Conservation (phyloP, 2,113 vertebrate species). For the Thalassoma bifasciatum region DNA sequence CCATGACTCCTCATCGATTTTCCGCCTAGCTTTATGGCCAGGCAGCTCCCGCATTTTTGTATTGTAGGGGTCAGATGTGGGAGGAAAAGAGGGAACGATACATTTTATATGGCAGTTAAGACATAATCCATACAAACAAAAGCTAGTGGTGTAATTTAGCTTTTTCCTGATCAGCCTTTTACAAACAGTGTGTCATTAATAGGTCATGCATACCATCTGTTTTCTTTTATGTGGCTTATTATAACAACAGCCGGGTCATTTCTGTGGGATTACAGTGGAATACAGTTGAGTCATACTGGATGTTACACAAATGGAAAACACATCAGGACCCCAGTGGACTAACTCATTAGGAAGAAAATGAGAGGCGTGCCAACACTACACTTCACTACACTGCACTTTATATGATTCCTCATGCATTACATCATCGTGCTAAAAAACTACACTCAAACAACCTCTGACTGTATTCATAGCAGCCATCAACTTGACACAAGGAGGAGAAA, state of each 20-base stretch:
- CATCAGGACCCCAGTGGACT: constrained; percentile 55
- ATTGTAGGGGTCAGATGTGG: constrained; percentile 50
- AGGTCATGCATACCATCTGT: constrained; percentile 40
- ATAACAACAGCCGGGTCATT: constrained; percentile 38
- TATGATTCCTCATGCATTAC: constrained; percentile 69
- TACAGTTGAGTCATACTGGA: constrained; percentile 45
- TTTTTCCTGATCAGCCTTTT: constrained; percentile 23
- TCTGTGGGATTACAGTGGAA: constrained; percentile 57
- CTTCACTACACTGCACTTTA: constrained; percentile 85
- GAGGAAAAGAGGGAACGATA: constrained; percentile 33
- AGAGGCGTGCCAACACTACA: constrained; percentile 69
- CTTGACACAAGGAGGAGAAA: constrained; percentile 38
- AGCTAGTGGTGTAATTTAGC: constrained; percentile 17
- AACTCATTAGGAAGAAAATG: constrained; percentile 64
- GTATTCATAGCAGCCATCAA: constrained; percentile 73
- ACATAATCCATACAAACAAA: constrained; percentile 9
- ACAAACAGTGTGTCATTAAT: constrained; percentile 25
- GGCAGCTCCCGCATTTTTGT: constrained; percentile 31
- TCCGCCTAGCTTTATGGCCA: constrained; percentile 56
- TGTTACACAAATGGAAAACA: constrained; percentile 52
- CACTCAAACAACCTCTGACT: constrained; percentile 25
- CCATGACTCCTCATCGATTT: constrained; percentile 68
- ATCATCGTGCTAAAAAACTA: constrained; percentile 53
- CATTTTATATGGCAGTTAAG: constrained; percentile 16
- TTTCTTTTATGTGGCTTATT: constrained; percentile 50